Conservation (phyloP, 2,797 vertebrate genomes). For the Coregonus ussuriensis region DNA sequence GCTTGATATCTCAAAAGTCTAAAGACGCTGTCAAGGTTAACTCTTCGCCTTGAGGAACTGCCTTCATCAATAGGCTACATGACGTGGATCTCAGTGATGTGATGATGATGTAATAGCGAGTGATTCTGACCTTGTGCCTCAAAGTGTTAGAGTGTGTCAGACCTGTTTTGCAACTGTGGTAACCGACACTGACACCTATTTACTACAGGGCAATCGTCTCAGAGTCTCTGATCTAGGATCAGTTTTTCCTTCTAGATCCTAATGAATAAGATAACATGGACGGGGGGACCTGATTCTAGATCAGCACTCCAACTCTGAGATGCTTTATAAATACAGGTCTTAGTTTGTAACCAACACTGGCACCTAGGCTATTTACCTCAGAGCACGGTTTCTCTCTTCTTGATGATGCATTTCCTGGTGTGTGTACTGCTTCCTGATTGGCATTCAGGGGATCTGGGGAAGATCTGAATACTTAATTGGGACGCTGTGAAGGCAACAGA, state of each 20-base stretch:
- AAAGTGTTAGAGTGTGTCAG: not conserved
- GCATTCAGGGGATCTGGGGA: constrained; percentile 19
- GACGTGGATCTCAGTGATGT: not conserved
- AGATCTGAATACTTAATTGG: constrained; percentile 50
- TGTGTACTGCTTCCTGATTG: constrained; percentile 8
- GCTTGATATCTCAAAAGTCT: not conserved
- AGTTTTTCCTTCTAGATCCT: not conserved
- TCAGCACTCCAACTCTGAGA: not conserved
- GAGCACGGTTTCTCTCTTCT: not conserved
- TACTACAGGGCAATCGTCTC: not conserved
- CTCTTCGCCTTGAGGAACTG: not conserved
- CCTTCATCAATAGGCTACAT: not conserved
- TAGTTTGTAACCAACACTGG: not conserved
- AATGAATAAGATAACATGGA: not conserved
- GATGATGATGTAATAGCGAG: not conserved
- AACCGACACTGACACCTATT: not conserved
- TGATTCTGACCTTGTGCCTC: not conserved
- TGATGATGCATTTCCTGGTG: constrained; percentile 5
- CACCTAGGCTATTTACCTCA: not conserved
- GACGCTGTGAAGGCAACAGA: constrained; percentile 41
- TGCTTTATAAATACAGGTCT: not conserved
- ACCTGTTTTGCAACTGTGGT: not conserved
- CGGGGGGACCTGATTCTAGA: not conserved
- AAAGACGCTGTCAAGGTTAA: not conserved
- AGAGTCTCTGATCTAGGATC: not conserved